Base-by-base conservation (phyloP, 2,797 vertebrate genomes). In the Brotula barbata region DNA sequence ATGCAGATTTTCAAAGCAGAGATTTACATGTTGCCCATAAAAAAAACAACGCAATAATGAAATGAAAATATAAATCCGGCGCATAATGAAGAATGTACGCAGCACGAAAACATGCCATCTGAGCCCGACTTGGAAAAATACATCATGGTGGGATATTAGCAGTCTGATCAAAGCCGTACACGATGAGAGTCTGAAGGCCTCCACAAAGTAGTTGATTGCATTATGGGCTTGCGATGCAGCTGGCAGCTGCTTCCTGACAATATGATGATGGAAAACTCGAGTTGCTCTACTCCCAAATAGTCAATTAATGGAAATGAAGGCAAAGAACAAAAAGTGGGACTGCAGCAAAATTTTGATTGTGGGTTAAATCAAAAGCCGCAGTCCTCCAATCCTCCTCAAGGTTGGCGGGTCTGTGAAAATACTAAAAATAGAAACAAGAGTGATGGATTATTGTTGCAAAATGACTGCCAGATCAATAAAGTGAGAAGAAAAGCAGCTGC, bases 161-260 rank as follows among this genome's bases (percentile, higher is more conserved):
- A 80, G 64, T 72, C 74, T 46, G 40, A 69, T 63, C 54, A 64
- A 70, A n/a, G 36, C 64, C 49, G 36, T 49, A 71, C 51, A 71
- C 59, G 70, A 75, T 66, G 65, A 65, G 57, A 78, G 69, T 63
- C 19, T 59, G 56, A 77, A 64, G 71, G 56, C 53, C 45, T 69
- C 65, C 58, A 69, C 65, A 79, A 73, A 83, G 51, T 71, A 76
- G 67, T 58, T 83, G 85, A 84, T 86, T 89, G 73, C 75, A 81
- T 84, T 83, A 78, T 56, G 61, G 77, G 59, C 69, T 69, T 61
- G 57, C 73, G 58, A 21, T 73, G 69, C 85, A 88, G 85, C 82
- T 88, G 85, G 48, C 87, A 89, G 86, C 83, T 88, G 87, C 71
- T 87, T 85, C 77, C 68, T 83, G 81, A 88, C 80, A 85, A 87